Evolutionary conservation across 1,140 invertebrate genomes (phyloP), one percentile per base, ranked within the genome.

Genomic region (Trichomalopsis sarcophagae): DNA sequence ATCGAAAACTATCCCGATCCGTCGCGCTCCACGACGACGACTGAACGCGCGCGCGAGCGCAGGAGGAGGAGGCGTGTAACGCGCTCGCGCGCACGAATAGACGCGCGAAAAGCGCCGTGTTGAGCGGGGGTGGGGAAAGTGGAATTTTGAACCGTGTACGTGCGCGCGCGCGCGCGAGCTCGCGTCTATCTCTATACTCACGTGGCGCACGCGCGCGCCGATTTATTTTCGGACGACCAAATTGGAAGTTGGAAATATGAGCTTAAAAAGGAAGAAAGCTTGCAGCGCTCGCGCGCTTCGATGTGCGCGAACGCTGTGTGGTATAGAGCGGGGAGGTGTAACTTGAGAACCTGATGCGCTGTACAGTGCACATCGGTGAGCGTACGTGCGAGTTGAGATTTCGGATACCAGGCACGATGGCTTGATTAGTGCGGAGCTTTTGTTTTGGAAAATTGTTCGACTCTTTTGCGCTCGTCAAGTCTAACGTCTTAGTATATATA

Each of bases 221-320:
- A 73, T 74, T 81, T 85, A 85, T 85, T 85, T 85, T 81, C n/a
- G 73, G 78, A 23, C 62, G 55, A 55, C 71, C 71, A 68, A 81
- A 76, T 86, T 86, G 84, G 81, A 86, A 82, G 81, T 82, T 82
- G 81, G 81, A 86, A 82, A 86, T 86, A 86, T 85, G 81, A 86
- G 81, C 84, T 86, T 86, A 62, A 86, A 86, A 86, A 86, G 85
- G 85, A 86, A 86, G 81, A 83, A 73, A 82, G 76, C 79, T 62
- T 55, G 50, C 50, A 55, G 50, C 33, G 33, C 33, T 3, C 33
- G 33, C 33, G 33, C 33, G 33, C 33, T 36, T 36, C 33, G 33
- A 36, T 36, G 33, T 36, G 33, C 2, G 33, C 40, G 40, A 44
- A 10, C 40, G 40, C 40, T 44, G 40, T 40, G 36, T 44, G 40